These are phyloP conservation scores for Zootermopsis nevadensis DNA, from an alignment of 2,888 invertebrate species.

Conservation along the genomic window DNA sequence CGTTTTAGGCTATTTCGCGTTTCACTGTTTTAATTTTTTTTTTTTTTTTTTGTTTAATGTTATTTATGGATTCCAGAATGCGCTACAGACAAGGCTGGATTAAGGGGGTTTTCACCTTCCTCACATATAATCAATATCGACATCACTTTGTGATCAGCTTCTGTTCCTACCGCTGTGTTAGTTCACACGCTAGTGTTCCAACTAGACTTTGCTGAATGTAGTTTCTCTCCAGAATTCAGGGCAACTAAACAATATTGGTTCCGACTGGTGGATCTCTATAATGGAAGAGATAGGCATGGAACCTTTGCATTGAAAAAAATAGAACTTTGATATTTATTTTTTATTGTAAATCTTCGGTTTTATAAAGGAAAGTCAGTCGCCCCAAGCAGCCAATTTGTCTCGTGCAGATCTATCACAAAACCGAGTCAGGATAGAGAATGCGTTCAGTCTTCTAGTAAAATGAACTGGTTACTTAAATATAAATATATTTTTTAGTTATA, in stretches of 20 bases:
- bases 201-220: not conserved
- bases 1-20: not conserved
- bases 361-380: not conserved
- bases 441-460: too few relatives aligned
- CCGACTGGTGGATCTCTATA: not conserved
- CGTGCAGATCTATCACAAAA: not conserved
- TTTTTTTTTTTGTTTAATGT: conserved; percentile 6
- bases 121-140: conserved; percentile 10
- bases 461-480: too few relatives aligned
- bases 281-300: not conserved
- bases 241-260: conserved; percentile 11
- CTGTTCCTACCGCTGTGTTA: not conserved
- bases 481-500: too few relatives aligned
- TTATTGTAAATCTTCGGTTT: not conserved
- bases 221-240: not conserved
- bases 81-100: conserved; percentile 14
- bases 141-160: conserved; percentile 18
- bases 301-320: not conserved
- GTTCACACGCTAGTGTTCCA: not conserved
- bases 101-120: conserved; percentile 24
- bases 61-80: conserved; percentile 18
- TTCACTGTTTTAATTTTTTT: conserved; percentile 5
- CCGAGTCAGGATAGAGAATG: too few relatives aligned
- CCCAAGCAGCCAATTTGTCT: not conserved
- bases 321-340: not conserved